Percentiles rank a stretch among this genome's conserved stretches.
Evolutionary conservation across 2,113 vertebrate species (phyloP).

Genomic region (Mormyrus lacerda): DNA sequence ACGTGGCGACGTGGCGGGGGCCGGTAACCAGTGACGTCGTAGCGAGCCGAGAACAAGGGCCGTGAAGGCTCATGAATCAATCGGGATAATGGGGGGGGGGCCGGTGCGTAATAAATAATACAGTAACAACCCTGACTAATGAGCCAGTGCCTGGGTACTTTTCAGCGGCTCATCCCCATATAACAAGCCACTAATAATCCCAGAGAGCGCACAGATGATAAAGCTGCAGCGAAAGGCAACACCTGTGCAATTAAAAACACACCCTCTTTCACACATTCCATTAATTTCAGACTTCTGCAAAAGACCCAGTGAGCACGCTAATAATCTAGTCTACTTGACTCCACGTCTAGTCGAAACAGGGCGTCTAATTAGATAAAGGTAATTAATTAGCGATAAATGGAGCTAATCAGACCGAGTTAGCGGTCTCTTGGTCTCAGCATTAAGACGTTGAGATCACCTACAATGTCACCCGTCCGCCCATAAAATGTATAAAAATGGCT

Average conservation of each 20-base stretch:
- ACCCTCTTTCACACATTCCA: conserved; percentile 91
- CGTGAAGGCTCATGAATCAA: conserved; percentile 84
- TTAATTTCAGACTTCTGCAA: conserved; percentile 97
- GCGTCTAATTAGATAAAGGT: conserved; percentile 99
- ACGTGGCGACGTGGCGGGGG: not conserved
- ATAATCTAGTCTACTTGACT: conserved; percentile 99
- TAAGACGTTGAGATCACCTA: conserved; percentile 80
- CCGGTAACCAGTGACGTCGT: conserved; percentile 17
- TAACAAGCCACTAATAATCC: conserved; percentile 97
- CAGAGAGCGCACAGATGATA: conserved; percentile 88
- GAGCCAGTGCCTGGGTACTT: conserved; percentile 93
- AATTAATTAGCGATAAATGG: conserved; percentile 99
- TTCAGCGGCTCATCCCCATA: conserved; percentile 90
- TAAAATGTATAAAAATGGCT: not conserved
- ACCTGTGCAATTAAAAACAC: conserved; percentile 99
- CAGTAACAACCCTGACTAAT: conserved; percentile 99
- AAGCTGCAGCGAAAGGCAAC: conserved; percentile 98
- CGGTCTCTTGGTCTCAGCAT: conserved; percentile 85
- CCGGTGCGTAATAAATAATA: conserved; percentile 98
- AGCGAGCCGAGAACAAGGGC: conserved; percentile 46
- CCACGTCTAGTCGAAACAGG: conserved; percentile 90
- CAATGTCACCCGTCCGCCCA: conserved; percentile 56
- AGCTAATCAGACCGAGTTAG: conserved; percentile 98
- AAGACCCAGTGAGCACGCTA: conserved; percentile 96
- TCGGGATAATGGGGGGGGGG: conserved; percentile 87